Conservation (phyloP, 2,113 vertebrate genomes). For the Thomomys bottae region DNA sequence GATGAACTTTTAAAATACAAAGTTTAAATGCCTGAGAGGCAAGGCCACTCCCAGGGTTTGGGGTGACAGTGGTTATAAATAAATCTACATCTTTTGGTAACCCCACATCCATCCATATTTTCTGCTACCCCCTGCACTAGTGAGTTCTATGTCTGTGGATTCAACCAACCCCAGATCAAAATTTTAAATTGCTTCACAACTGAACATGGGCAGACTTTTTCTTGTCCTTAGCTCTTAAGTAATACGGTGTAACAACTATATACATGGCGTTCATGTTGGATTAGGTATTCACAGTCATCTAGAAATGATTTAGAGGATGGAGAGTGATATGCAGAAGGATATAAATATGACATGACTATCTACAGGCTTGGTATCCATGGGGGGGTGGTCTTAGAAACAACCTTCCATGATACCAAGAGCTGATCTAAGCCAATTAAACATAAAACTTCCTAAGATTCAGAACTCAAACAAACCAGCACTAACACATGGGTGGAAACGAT, state of each 20-base stretch:
- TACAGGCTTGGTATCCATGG: not conserved
- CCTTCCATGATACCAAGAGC: too few species aligned
- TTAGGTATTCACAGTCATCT: not conserved
- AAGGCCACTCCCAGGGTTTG: not conserved
- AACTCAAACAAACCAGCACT: not conserved
- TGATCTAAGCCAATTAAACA: not conserved
- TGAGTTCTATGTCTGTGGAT: not conserved
- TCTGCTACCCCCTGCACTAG: not conserved
- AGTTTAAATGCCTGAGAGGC: slow-evolving; percentile 27
- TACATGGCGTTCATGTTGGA: not conserved
- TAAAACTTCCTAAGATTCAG: not conserved
- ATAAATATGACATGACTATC: not conserved
- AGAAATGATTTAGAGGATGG: not conserved
- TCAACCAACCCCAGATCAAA: not conserved
- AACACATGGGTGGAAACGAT: not conserved
- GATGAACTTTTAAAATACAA: slow-evolving; percentile 26
- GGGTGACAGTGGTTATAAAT: not conserved
- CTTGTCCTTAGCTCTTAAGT: not conserved
- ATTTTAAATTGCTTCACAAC: not conserved
- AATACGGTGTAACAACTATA: not conserved
- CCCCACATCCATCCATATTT: not conserved
- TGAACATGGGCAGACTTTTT: too few species aligned
- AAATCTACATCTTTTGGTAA: slow-evolving; percentile 36
- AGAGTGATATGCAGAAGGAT: not conserved
- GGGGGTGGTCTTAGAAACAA: not conserved